Evolutionary conservation across 2,888 invertebrate genomes (phyloP), one percentile per base, ranked within the genome.

Genomic region (Tachina fera): DNA sequence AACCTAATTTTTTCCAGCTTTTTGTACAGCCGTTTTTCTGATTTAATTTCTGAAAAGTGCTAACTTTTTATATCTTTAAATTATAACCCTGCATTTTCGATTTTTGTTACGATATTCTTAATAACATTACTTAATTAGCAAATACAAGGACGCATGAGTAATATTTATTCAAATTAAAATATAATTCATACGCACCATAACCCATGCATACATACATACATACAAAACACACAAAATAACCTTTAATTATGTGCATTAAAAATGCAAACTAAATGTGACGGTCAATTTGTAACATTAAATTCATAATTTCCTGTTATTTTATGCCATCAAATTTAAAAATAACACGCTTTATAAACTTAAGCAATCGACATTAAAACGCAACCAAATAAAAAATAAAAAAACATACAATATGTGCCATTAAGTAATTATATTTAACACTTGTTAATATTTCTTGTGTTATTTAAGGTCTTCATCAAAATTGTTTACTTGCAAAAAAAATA

Each of bases 401-500:
- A 31, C 31, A 0, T 65, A 71, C 19, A 47, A 68, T 53, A 53
- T 43, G 53, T 22, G 78, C 61, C 47, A 74, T 74, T 78, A 74
- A 78, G 77, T 60, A 78, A 78, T 83, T 74, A 68, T 11, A 51
- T 49, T 78, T 63, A 68, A 70, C 83, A 78, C 74, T 78, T 72
- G 49, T 53, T 80, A 58, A 72, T 31, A 31, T 47, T 47, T 13
- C 51, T 53, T 68, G 1, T 49, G 9, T 68, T 79, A n/a, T 56
- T 68, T 43, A 49, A 74, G 61, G 61, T 63, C 60, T 72, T 58
- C 39, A 60, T 78, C 3, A 72, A 39, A 31, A 53, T 19, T 16
- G 16, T 68, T 76, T n/a, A 53, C 22, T 39, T 47, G 53, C 14
- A 3, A 56, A 67, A 8, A 70, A n/a, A n/a, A n/a, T n/a, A 31